Evolutionary conservation across 2,888 invertebrate species (phyloP).

Genomic region (Ariolimax columbianus): DNA sequence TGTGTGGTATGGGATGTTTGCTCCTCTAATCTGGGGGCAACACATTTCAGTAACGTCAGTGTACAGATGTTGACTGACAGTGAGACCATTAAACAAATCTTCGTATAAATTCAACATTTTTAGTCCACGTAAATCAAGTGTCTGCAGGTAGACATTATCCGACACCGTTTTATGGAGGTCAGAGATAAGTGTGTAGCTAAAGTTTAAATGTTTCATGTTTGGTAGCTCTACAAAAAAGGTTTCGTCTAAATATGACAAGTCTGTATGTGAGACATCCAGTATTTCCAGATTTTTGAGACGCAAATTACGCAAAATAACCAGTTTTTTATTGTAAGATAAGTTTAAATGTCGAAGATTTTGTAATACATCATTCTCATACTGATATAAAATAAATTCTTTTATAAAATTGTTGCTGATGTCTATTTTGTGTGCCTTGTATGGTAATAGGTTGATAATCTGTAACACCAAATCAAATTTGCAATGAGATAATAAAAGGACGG

Average conservation of each 20-base stretch:
- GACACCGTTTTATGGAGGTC: neutral
- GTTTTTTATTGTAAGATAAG: neutral
- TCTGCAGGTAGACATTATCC: neutral
- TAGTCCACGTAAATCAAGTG: slow-evolving; percentile 18
- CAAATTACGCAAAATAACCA: neutral
- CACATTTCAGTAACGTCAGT: slow-evolving; percentile 25
- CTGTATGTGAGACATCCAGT: slow-evolving; percentile 27
- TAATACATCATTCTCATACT: no score
- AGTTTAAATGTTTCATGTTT: neutral
- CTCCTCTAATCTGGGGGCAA: no score
- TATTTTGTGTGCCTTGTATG: neutral
- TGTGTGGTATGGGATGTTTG: no score
- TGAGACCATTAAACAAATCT: slow-evolving; percentile 1
- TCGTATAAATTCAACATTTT: neutral
- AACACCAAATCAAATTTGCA: neutral
- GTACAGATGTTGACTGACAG: neutral
- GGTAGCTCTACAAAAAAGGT: neutral
- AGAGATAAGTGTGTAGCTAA: neutral
- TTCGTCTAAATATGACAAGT: neutral
- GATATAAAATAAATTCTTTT: neutral
- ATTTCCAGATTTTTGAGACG: neutral
- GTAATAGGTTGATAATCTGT: neutral
- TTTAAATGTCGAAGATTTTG: neutral
- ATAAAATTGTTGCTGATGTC: neutral
- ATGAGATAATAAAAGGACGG: neutral